phyloP scores from a whole-genome alignment of 2,888 invertebrate genomes.

The Lydus trimaculatus region DNA sequence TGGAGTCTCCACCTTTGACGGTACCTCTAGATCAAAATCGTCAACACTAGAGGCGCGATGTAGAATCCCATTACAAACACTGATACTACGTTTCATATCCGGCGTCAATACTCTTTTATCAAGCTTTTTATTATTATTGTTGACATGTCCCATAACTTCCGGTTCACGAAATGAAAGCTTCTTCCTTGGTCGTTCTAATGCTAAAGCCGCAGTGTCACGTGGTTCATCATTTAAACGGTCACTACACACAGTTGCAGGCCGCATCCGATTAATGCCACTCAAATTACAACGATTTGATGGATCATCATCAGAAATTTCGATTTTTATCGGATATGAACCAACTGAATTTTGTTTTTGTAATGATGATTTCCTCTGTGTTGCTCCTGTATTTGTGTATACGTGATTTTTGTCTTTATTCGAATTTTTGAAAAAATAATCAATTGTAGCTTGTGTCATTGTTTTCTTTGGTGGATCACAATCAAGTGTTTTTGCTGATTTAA shows the following conservation, averaged over 20 bases:
- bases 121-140: conserved; percentile 15
- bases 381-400: conserved; percentile 42
- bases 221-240: conserved; percentile 54
- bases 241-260: conserved; percentile 55
- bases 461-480: conserved; percentile 47
- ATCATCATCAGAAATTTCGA: conserved; percentile 48
- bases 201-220: conserved; percentile 59
- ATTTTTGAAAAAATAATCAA: conserved; percentile 63
- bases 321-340: conserved; percentile 55
- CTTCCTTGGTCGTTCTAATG: conserved; percentile 74
- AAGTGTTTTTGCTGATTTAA: conserved; percentile 59
- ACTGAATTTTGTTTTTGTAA: conserved; percentile 58
- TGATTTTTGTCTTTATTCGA: conserved; percentile 56
- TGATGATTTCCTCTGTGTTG: conserved; percentile 32
- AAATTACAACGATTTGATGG: conserved; percentile 11
- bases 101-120: conserved; percentile 21
- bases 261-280: conserved; percentile 43
- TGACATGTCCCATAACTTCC: conserved; percentile 67
- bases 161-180: conserved; percentile 89
- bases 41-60: conserved; percentile 63
- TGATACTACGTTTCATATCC: conserved; percentile 50
- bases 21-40: conserved; percentile 69
- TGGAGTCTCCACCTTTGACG: not conserved
- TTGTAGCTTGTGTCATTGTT: conserved; percentile 58
- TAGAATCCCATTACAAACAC: conserved; percentile 48